phyloP scores from a whole-genome alignment of 2,113 vertebrate species.

The Apodemus speciosus region DNA sequence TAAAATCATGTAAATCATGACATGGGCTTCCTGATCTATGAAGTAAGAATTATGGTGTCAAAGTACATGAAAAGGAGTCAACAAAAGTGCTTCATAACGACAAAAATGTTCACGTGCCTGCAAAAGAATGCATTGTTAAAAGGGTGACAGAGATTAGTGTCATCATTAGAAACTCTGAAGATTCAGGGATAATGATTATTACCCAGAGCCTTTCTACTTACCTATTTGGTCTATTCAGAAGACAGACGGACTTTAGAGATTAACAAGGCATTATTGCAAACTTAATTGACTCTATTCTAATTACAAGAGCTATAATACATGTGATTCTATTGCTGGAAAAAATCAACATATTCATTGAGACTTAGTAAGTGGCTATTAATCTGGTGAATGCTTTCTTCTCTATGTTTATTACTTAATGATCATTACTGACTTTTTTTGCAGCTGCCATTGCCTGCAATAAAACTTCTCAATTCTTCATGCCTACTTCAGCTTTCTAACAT shows the following conservation, averaged over 20 bases:
- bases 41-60: neutral
- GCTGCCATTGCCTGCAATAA: neutral
- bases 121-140: neutral
- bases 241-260: conserved; percentile 13
- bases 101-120: neutral
- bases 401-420: conserved; percentile 27
- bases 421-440: neutral
- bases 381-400: neutral
- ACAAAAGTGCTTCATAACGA: neutral
- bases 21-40: neutral
- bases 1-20: neutral
- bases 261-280: conserved; percentile 39
- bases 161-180: neutral
- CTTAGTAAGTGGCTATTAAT: conserved; percentile 8
- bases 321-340: conserved; percentile 27
- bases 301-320: conserved; percentile 5
- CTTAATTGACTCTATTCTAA: conserved; percentile 40
- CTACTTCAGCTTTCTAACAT: neutral
- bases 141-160: neutral
- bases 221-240: neutral
- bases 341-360: conserved; percentile 3
- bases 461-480: neutral
- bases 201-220: neutral
- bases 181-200: neutral
- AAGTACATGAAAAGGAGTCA: neutral